Evolutionary conservation across 2,797 vertebrate species (phyloP), one percentile per base, ranked within the genome.

Genomic region (Sebastes iracundus): DNA sequence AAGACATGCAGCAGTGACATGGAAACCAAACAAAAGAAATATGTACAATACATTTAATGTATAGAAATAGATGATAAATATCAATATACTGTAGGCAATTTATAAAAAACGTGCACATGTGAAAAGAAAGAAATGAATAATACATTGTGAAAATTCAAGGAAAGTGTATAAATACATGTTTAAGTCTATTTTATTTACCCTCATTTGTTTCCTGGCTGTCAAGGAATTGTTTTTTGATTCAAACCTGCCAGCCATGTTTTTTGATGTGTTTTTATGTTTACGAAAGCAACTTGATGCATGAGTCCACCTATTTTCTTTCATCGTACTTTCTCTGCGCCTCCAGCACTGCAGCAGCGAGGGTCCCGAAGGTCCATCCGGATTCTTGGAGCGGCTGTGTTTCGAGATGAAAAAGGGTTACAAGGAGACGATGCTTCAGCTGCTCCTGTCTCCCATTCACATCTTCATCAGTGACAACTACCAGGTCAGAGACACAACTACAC

Each of bases 321-420:
- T 53, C 9, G 7, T 5, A 12, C 35, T 71, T 68, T 65, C 52
- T 32, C 22, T 0, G 1, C 12, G 30, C 62, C 72, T 81, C 5
- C 80, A 99, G 98, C 98, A 99, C 74, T 98, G 97, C 92, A 97
- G 96, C 90, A 95, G 95, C 38, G 98, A 99, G 89, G 97, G 97
- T 67, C 97, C 97, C 0, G 98, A 99, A 81, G 99, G 97, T 64
- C 98, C 98, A 4, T 97, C 97, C 2, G 98, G 96, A 77, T 99
- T 97, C 89, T 89, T 99, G 93, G 98, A 99, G 92, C 97, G 98
- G 22, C 88, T 99, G 4, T 99, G 99, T 77, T 99, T 99, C 66
- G 99, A 99, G 94, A 99, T 99, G 99, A 99, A 99, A 88, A 99
- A 99, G 87, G 97, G 98, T 62, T 98, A 98, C 94, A 97, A 96